phyloP scores from a whole-genome alignment of 2,797 vertebrate genomes.

The Podarcis lilfordi region DNA sequence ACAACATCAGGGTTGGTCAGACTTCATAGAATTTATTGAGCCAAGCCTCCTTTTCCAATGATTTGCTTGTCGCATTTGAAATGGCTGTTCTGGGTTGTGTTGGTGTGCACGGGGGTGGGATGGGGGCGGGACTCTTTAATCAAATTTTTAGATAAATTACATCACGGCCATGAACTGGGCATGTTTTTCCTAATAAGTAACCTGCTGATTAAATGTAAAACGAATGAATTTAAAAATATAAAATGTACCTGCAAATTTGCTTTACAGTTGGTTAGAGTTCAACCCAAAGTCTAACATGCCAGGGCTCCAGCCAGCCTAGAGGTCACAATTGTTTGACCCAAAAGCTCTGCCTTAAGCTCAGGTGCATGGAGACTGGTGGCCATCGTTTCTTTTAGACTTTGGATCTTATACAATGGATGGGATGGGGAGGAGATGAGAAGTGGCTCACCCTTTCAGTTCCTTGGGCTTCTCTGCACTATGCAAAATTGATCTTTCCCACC shows the following conservation, averaged over 20 bases:
- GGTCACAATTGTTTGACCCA: not conserved
- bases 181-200: constrained; percentile 27
- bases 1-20: constrained; percentile 12
- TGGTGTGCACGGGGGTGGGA: not conserved
- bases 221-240: not conserved
- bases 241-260: not conserved
- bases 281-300: not conserved
- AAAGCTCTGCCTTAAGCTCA: not conserved
- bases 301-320: not conserved
- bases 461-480: not conserved
- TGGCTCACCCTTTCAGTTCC: not conserved
- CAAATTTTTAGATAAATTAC: constrained; percentile 23
- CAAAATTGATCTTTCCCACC: not conserved
- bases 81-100: constrained; percentile 17
- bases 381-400: not conserved
- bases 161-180: constrained; percentile 17
- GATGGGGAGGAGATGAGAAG: not conserved
- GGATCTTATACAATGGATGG: not conserved
- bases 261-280: not conserved
- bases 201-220: constrained; percentile 32
- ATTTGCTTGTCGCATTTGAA: constrained; percentile 14
- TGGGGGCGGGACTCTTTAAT: constrained; percentile 11
- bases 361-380: not conserved
- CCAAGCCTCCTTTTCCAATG: fast-evolving
- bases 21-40: constrained; percentile 1